phyloP scores from a whole-genome alignment of 1,140 invertebrate genomes.

The Zaprionus gabonicus region DNA sequence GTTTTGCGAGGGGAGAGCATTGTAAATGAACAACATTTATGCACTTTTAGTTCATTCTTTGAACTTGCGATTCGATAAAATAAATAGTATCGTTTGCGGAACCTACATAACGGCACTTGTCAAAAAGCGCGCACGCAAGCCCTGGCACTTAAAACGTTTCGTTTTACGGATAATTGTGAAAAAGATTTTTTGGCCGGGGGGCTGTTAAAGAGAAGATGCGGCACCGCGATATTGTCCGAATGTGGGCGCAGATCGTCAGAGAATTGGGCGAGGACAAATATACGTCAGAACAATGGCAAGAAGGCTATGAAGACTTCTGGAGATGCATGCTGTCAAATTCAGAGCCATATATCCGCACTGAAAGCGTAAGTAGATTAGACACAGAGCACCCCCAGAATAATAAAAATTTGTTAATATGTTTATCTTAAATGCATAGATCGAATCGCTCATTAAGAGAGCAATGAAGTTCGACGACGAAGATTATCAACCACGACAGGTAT shows the following conservation, averaged over 20 bases:
- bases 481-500: neutral
- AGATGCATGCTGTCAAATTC: constrained; percentile 5
- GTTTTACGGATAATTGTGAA: neutral
- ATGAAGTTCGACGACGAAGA: neutral
- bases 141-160: neutral
- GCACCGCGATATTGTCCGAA: constrained; percentile 6
- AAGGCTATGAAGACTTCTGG: constrained; percentile 14
- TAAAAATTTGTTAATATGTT: neutral
- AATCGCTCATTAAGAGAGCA: neutral
- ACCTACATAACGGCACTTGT: constrained; percentile 36
- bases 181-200: neutral
- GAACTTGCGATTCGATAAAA: neutral
- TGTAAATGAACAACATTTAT: neutral
- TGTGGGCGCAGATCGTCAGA: constrained; percentile 31
- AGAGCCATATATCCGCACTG: constrained; percentile 12
- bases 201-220: constrained; percentile 10
- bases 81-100: neutral
- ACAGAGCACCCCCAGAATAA: neutral
- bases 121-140: neutral
- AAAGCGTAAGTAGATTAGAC: constrained; percentile 10
- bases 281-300: constrained; percentile 19
- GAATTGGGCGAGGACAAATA: constrained; percentile 16
- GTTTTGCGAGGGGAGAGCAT: neutral
- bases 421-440: neutral
- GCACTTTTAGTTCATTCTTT: neutral